Evolutionary conservation across 2,797 vertebrate species (phyloP), one percentile per base, ranked within the genome.

Genomic region (Synaphobranchus kaupii): DNA sequence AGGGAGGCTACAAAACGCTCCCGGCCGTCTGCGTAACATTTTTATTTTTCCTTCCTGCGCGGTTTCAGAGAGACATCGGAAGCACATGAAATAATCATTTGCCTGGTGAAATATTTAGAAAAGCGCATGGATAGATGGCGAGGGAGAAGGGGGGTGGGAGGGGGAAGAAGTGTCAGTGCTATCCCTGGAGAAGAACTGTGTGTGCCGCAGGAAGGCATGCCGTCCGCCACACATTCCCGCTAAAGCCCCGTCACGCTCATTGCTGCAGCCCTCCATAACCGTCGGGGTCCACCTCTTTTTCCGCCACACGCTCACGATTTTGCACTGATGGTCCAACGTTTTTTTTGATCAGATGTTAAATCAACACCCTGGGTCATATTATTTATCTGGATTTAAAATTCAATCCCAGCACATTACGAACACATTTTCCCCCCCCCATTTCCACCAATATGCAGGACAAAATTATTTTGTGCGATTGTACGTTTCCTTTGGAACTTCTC

Each of bases 41-140:
- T 88, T 87, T 89, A 25, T 66, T 66, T 66, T 9, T 9, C 22
- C 25, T 22, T 66, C 17, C 39, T 50, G 44, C 52, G 39, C 39
- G 22, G n/a, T 63, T 56, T 56, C 52, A 78, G 54, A 84, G 92
- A 93, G 94, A 92, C 89, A 91, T 92, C 90, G 90, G 90, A 93
- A 89, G 87, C 58, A 34, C 92, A 96, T 96, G 90, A 96, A 96
- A 96, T 94, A 95, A 94, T 96, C 93, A 96, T 94, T 91, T 83
- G 87, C 90, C 90, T 93, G 89, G 93, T 96, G 93, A 96, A 96
- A 95, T 95, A 95, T 96, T 96, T 93, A 96, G 91, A 94, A 95
- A 93, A 91, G 89, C 92, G 88, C 90, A 92, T 87, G 89, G 91
- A 94, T 90, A 93, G 92, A 94, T 91, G 90, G 93, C 91, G 90